Evolutionary conservation across 2,888 invertebrate species (phyloP).

Genomic region (Cabera pusaria): DNA sequence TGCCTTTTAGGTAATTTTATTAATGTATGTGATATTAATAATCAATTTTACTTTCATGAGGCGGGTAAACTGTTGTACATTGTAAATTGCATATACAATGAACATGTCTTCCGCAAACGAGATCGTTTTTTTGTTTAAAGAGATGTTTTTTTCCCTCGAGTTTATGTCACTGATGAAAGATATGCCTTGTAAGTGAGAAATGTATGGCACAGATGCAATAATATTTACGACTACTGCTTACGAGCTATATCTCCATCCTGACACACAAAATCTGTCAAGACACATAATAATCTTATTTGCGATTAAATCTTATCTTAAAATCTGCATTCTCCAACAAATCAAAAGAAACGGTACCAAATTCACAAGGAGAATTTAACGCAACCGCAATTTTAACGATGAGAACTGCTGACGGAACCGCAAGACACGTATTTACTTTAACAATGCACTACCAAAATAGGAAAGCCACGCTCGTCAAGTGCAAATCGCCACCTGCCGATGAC

Average conservation of each 20-base stretch:
- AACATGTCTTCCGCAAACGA: slow-evolving; percentile 48
- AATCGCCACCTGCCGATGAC: slow-evolving; percentile 79
- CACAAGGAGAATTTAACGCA: slow-evolving; percentile 14
- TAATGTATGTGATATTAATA: slow-evolving; percentile 68
- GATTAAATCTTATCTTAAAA: too few species aligned
- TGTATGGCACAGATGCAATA: too few species aligned
- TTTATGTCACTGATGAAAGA: too few species aligned
- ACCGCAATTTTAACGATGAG: slow-evolving; percentile 41
- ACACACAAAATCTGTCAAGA: too few species aligned
- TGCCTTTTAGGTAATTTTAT: slow-evolving; percentile 60
- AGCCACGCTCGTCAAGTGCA: slow-evolving; percentile 71
- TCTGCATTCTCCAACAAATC: too few species aligned
- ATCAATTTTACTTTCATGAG: slow-evolving; percentile 67
- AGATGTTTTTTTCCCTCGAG: too few species aligned
- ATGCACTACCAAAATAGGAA: slow-evolving; percentile 73
- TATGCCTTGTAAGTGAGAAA: too few species aligned
- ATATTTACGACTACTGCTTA: too few species aligned
- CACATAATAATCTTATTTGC: too few species aligned
- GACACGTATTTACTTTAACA: slow-evolving; percentile 60
- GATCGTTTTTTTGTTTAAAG: too few species aligned
- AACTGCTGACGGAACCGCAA: slow-evolving; percentile 27
- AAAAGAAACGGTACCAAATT: slow-evolving; percentile 15
- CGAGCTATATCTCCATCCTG: too few species aligned
- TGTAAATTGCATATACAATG: slow-evolving; percentile 44
- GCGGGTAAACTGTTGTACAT: slow-evolving; percentile 39